These are phyloP conservation scores for Phoeniculus purpureus DNA, from an alignment of 2,797 vertebrate genomes.

Conservation along the genomic window DNA sequence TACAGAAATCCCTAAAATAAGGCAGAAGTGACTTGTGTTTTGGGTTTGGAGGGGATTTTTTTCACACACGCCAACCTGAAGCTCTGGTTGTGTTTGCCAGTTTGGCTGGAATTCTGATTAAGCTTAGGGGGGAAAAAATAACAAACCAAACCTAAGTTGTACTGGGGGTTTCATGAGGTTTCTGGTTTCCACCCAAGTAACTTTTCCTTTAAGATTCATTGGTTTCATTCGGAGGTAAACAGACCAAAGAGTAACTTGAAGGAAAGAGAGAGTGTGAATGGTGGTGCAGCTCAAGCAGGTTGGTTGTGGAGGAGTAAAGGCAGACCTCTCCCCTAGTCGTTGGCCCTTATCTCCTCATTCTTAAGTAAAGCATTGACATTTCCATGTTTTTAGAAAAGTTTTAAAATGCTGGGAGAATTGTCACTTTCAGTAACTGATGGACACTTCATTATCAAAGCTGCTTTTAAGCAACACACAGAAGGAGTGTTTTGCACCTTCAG, in stretches of 20 bases:
- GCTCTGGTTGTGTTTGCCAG: neutral
- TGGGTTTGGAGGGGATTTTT: neutral
- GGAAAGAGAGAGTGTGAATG: neutral
- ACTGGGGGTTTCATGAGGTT: neutral
- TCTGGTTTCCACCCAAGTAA: neutral
- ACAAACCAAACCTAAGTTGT: neutral
- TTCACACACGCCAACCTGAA: neutral
- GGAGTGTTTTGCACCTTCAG: neutral
- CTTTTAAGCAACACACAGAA: neutral
- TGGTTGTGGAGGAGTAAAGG: neutral
- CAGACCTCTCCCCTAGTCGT: neutral
- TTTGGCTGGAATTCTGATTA: constrained; percentile 12
- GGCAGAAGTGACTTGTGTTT: constrained; percentile 1
- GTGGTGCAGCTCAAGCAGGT: neutral
- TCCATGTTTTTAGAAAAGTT: neutral
- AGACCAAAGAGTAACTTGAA: neutral
- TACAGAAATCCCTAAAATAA: constrained; percentile 23
- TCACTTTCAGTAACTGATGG: neutral
- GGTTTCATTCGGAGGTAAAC: neutral
- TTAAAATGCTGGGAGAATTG: neutral
- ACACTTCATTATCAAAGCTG: neutral
- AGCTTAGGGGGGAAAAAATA: neutral
- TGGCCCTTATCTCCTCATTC: neutral
- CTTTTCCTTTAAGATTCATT: neutral
- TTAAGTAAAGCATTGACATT: neutral